Percentiles rank a stretch among this genome's conserved stretches.
phyloP scores from a whole-genome alignment of 2,888 invertebrate genomes.

The Drosophila pseudotalamancana region DNA sequence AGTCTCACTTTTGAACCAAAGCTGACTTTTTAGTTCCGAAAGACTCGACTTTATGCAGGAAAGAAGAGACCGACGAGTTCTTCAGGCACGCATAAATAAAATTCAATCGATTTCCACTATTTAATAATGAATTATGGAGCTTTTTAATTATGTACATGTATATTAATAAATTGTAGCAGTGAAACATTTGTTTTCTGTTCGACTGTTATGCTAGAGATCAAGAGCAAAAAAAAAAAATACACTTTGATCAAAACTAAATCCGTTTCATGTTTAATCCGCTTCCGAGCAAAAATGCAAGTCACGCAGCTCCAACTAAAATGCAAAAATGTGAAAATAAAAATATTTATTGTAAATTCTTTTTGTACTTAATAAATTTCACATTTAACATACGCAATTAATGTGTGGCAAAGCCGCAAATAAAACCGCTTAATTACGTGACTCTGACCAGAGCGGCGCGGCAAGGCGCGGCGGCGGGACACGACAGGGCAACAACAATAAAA shows the following conservation, averaged over 20 bases:
- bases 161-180: conserved; percentile 4
- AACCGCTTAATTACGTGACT: conserved; percentile 78
- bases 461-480: conserved; percentile 3
- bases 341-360: conserved; percentile 6
- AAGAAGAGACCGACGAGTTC: too few species aligned
- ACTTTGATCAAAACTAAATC: conserved; percentile 3
- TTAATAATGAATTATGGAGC: not conserved
- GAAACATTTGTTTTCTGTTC: not conserved
- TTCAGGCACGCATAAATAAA: too few species aligned
- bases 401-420: conserved; percentile 75
- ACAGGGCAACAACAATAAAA: conserved; percentile 6
- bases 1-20: too few species aligned
- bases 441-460: conserved; percentile 28
- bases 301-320: conserved; percentile 7
- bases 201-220: not conserved
- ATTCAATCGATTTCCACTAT: too few species aligned
- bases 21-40: too few species aligned
- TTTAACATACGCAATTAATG: conserved; percentile 76
- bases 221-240: not conserved
- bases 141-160: not conserved
- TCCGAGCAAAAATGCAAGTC: not conserved
- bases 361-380: conserved; percentile 59
- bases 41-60: too few species aligned
- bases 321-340: conserved; percentile 13
- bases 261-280: conserved; percentile 9